These are phyloP conservation scores for Meloidogyne floridensis DNA, from an alignment of 1,140 invertebrate species.

Conservation along the genomic window DNA sequence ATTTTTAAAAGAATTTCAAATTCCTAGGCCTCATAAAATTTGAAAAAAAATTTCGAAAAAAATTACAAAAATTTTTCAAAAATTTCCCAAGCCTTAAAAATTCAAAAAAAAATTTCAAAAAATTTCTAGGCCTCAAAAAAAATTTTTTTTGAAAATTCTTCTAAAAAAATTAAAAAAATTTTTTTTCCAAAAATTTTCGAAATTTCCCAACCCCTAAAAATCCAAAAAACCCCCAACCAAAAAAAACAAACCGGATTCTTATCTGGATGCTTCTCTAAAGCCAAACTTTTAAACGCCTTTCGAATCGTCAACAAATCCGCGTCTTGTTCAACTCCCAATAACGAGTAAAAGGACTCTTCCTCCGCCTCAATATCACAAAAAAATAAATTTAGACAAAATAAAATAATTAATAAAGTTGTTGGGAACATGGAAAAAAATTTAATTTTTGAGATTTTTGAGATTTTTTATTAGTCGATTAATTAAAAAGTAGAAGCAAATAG, in stretches of 20 bases:
- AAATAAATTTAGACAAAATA: neutral
- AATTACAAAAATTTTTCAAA: too few relatives aligned
- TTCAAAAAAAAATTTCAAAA: too few relatives aligned
- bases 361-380: neutral
- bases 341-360: slow-evolving; percentile 71
- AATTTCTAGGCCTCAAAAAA: too few relatives aligned
- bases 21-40: too few relatives aligned
- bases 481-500: neutral
- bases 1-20: too few relatives aligned
- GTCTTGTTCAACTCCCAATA: slow-evolving; percentile 75
- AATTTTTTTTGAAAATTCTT: too few relatives aligned
- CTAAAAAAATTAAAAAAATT: neutral
- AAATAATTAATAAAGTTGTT: neutral
- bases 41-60: too few relatives aligned
- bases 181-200: neutral
- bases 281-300: slow-evolving; percentile 80
- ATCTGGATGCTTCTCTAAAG: slow-evolving; percentile 79
- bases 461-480: neutral
- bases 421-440: neutral
- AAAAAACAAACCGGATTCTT: slow-evolving; percentile 74
- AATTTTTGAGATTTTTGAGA: neutral
- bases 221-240: too few relatives aligned
- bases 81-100: too few relatives aligned
- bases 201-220: too few relatives aligned
- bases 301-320: slow-evolving; percentile 77